Evolutionary conservation across 2,113 vertebrate genomes (phyloP).

Genomic region (Ifrita kowaldi): DNA sequence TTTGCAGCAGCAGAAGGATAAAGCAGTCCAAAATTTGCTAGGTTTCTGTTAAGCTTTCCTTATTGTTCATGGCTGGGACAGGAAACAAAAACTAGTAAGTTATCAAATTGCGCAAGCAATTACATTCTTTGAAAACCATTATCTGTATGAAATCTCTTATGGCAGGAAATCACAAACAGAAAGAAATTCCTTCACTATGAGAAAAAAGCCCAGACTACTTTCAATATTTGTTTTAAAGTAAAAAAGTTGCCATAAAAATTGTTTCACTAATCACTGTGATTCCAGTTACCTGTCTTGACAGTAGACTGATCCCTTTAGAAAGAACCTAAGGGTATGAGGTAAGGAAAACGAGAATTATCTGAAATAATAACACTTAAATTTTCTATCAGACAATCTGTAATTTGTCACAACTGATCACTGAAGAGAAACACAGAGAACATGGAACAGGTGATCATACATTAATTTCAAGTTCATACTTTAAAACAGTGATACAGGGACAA

Average conservation of each 20-base stretch:
- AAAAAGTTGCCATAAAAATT: background rate
- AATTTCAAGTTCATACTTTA: background rate
- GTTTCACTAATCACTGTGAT: background rate
- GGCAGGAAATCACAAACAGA: constrained; percentile 50
- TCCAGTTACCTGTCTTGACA: background rate
- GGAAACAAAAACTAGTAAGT: background rate
- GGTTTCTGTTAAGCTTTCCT: constrained; percentile 24
- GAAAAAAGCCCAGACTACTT: background rate
- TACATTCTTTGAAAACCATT: constrained; percentile 49
- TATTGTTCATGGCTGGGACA: constrained; percentile 6
- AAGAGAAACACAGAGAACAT: background rate
- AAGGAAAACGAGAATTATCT: background rate
- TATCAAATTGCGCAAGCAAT: constrained; percentile 22
- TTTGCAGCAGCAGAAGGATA: background rate
- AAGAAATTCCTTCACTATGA: constrained; percentile 37
- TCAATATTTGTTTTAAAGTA: background rate
- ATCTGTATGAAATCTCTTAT: constrained; percentile 26
- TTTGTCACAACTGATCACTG: background rate
- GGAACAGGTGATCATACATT: background rate
- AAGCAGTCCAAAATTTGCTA: background rate
- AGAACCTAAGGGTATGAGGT: background rate
- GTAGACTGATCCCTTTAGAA: background rate
- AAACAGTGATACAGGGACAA: background rate
- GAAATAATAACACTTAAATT: background rate
- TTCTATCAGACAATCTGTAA: background rate